Base-by-base conservation (phyloP, 2,888 invertebrate genomes). In the Caenorhabditis virilis region DNA sequence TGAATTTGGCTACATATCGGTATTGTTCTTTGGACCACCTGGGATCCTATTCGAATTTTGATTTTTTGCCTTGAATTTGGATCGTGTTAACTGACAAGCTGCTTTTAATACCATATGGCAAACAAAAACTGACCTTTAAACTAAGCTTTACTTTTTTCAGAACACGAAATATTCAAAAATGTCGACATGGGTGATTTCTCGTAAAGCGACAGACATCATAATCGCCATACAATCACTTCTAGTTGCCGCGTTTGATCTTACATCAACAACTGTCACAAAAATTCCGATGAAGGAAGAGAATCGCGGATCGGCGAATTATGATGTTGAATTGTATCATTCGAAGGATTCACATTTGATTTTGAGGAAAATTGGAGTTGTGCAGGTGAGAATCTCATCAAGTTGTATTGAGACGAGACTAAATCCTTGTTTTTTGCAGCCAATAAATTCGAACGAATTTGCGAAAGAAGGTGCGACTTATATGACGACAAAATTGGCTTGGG, bases 221-320 rank as follows among this genome's bases (percentile, higher is more conserved):
- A 41, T 33, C 15, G 66, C 60, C 5, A 47, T 61, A 20, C 66
- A 66, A 16, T 60, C 66, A 7, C 36, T 66, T 26, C 25, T 57
- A 16, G 39, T 66, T 13, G 45, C 45, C 18, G 60, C 66, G 13
- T 66, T 60, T 79, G 89, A 91, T 83, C 87, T 98, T 43, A 91
- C 93, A 0, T 93, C 92, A 59, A 98, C 97, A 1, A 95, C 95
- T 0, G 95, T 98, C 0, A 95, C 95, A 6, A 93, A 95, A 79
- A 97, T 97, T 78, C 98, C 98, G 1, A 98, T 98, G 98, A 98
- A 98, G 83, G 86, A 65, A 50, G 77, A 26, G 59, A 78, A 45
- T 54, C 95, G 0, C 92, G 92, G 83, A 0, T 97, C 95, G 56
- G 93, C 95, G 0, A 97, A 97, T 85, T 98, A 98, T 82, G 97